Percentiles rank a stretch among this genome's conserved stretches.
These are phyloP conservation scores for Cataglyphis livida DNA, from an alignment of 2,888 invertebrate genomes.

Conservation along the genomic window DNA sequence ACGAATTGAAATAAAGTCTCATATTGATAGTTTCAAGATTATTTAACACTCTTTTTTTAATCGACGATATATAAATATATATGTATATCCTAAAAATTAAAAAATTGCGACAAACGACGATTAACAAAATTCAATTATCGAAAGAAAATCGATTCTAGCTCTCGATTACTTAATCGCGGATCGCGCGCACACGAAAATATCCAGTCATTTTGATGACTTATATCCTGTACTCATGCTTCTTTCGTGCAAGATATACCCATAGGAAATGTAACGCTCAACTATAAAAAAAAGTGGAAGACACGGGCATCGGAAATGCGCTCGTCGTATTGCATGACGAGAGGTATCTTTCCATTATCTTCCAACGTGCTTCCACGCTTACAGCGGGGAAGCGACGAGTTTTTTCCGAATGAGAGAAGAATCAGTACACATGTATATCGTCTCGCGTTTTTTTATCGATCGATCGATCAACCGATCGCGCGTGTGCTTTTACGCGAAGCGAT, in stretches of 20 bases:
- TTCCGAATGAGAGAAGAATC: slow-evolving; percentile 14
- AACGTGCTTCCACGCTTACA: slow-evolving; percentile 17
- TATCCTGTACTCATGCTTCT: neutral
- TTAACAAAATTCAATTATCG: neutral
- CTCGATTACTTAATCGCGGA: no score
- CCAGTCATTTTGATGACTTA: neutral
- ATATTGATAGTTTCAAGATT: neutral
- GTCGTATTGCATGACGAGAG: slow-evolving; percentile 54
- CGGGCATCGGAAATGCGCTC: slow-evolving; percentile 53
- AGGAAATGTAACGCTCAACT: slow-evolving; percentile 64
- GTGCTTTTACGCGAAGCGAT: slow-evolving; percentile 8
- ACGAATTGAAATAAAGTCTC: neutral
- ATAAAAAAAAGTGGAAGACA: slow-evolving; percentile 59
- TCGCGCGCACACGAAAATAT: neutral
- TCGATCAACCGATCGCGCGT: neutral
- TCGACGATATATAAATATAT: neutral
- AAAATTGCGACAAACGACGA: neutral
- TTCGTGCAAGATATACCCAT: slow-evolving; percentile 44
- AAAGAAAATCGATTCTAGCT: neutral
- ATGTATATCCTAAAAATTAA: neutral
- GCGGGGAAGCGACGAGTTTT: slow-evolving; percentile 24
- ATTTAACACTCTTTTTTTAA: neutral
- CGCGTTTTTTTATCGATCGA: neutral
- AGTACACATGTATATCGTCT: neutral
- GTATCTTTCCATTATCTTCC: slow-evolving; percentile 66